phyloP scores from a whole-genome alignment of 1,140 invertebrate genomes.

The Aphelenchoides avenae region DNA sequence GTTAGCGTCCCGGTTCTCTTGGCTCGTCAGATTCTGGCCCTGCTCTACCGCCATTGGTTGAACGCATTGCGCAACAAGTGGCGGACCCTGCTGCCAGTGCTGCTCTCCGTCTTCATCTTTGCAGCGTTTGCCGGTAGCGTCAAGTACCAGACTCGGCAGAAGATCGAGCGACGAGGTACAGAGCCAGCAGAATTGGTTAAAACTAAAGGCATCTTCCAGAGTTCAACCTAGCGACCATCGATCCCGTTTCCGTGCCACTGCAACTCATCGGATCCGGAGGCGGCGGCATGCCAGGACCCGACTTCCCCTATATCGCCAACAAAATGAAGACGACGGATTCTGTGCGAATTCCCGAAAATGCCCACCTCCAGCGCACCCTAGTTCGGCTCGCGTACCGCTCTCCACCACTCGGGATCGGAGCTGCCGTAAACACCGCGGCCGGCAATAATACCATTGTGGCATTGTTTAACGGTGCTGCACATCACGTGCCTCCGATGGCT shows the following conservation, averaged over 20 bases:
- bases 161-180: neutral
- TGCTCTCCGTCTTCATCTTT: conserved; percentile 28
- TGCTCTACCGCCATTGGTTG: conserved; percentile 30
- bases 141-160: neutral
- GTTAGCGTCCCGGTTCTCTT: too few relatives aligned
- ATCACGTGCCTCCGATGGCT: conserved; percentile 33
- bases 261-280: conserved; percentile 21
- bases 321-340: conserved; percentile 16
- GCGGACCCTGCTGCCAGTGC: conserved; percentile 29
- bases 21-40: conserved; percentile 32
- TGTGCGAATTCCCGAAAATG: conserved; percentile 6
- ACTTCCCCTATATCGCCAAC: conserved; percentile 19
- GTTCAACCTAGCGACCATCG: conserved; percentile 22
- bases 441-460: conserved; percentile 18
- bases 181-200: conserved; percentile 1
- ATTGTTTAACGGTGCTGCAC: conserved; percentile 37
- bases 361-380: conserved; percentile 14
- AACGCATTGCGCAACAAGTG: conserved; percentile 31
- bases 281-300: too few relatives aligned
- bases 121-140: conserved; percentile 7
- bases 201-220: conserved; percentile 11
- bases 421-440: conserved; percentile 13
- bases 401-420: conserved; percentile 39
- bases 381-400: conserved; percentile 16
- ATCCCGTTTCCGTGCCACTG: conserved; percentile 22